Evolutionary conservation across 1,140 invertebrate genomes (phyloP), one percentile per base, ranked within the genome.

Genomic region (Drosophila kurseongensis): DNA sequence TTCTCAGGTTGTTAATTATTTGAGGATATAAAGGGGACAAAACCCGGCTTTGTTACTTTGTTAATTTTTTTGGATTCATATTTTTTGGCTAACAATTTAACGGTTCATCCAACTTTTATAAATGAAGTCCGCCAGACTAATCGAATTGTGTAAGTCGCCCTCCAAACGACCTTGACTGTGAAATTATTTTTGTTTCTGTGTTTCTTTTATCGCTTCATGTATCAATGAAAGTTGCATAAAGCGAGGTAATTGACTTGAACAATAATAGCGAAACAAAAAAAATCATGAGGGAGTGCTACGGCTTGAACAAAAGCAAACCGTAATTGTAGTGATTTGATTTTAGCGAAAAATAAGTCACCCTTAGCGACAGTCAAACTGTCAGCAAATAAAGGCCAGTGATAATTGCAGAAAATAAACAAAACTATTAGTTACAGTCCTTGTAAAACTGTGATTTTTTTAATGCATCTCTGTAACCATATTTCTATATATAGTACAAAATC

Each of bases 151-250:
- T 50, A 48, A 71, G 65, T 18, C 51, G 48, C 59, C 60, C 78
- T 62, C 27, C 14, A 68, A 62, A 27, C 42, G 76, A 88, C 83
- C 83, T 83, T 88, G 84, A 89, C 84, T 88, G 40, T 86, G 75
- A 86, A 76, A 66, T 68, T 56, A 48, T 48, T 50, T 52, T 38
- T 58, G 44, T 61, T 63, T 55, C 55, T 68, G 35, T 40, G 54
- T 23, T 23, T 23, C 8, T 58, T 52, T 65, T 54, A 42, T 45
- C 58, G 52, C n/a, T 55, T 42, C 32, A 36, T 44, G 41, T 57
- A 69, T 50, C 32, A 48, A 72, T 47, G 52, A 66, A 69, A 76
- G 61, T 86, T 88, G 79, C 79, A 82, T 79, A 79, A 86, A 82
- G 55, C 61, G 18, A 51, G 66, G 71, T 68, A 88, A 86, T 86